Evolutionary conservation across 2,797 vertebrate genomes (phyloP), one percentile per base, ranked within the genome.

Genomic region (Neosalanx taihuensis): DNA sequence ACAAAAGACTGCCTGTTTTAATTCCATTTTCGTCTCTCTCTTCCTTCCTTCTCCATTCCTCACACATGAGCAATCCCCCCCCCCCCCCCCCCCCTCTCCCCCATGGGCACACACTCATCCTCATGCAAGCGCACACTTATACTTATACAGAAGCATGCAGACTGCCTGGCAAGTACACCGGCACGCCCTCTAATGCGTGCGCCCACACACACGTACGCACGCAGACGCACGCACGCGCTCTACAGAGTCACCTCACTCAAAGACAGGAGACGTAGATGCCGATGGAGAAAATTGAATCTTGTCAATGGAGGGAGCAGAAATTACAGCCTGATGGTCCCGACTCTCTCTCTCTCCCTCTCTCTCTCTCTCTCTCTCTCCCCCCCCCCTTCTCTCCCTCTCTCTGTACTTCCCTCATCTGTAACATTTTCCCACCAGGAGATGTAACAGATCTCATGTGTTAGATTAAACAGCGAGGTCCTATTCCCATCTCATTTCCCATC

Each of bases 221-320:
- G 70, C 26, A 46, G 64, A 72, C 58, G 30, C 64, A 71, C 60
- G 58, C 78, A 75, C 65, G 46, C 75, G 75, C 71, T 74, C 74
- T 75, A 68, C 53, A 66, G 66, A 70, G 71, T 73, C 71, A 75
- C 71, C 72, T 23, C 26, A 72, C 80, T 76, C 73, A 72, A 68
- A 67, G 77, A 23, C 60, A 78, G 71, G 63, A 74, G 78, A 77
- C 78, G 77, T 81, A 81, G 78, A 76, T 33, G 56, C 64, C 56
- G 72, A 67, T 67, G 60, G 64, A 77, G 72, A 73, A 83, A 80
- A 79, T 71, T 79, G 76, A 80, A 83, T 79, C 61, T 71, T 77
- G 79, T 79, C 81, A 57, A 75, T 64, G 62, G 35, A 56, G 56
- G 63, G 59, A 75, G 41, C 64, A 63, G 66, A 73, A 72, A 78